Conservation (phyloP, 2,113 vertebrate genomes). For the Lethenteron camtschaticum region DNA sequence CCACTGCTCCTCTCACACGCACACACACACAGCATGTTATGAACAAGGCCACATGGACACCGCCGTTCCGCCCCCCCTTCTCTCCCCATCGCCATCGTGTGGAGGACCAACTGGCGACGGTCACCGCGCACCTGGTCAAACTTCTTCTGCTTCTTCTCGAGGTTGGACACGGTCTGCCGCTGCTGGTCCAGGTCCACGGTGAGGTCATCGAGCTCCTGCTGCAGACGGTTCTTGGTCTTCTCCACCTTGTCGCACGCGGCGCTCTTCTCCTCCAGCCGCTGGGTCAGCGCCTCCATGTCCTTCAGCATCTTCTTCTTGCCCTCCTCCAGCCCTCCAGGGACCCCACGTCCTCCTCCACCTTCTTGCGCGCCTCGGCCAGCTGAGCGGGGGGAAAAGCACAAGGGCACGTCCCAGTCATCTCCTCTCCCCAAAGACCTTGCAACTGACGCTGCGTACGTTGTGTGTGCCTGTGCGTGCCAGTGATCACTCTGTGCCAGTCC, state of each 20-base stretch:
- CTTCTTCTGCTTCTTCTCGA: slow-evolving; percentile 98
- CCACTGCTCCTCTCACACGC: too few species aligned
- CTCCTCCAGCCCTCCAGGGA: slow-evolving; percentile 73
- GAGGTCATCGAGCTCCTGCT: slow-evolving; percentile 88
- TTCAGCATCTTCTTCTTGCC: slow-evolving; percentile 64
- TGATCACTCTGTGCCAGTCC: too few species aligned
- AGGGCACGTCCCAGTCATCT: too few species aligned
- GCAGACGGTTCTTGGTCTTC: slow-evolving; percentile 81
- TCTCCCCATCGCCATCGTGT: too few species aligned
- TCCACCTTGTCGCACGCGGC: slow-evolving; percentile 79
- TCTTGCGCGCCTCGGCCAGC: slow-evolving; percentile 72
- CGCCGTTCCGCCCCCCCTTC: too few species aligned
- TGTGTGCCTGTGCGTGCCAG: too few species aligned
- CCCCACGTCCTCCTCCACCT: slow-evolving; percentile 68
- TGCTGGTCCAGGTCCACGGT: slow-evolving; percentile 83
- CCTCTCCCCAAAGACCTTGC: too few species aligned
- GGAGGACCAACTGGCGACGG: background rate
- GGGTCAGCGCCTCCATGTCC: slow-evolving; percentile 52
- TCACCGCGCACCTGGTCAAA: slow-evolving; percentile 56
- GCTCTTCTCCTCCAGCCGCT: slow-evolving; percentile 71
- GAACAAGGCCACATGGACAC: too few species aligned
- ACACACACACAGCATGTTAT: too few species aligned
- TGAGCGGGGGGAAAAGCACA: slow-evolving; percentile 13
- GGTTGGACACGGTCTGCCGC: slow-evolving; percentile 72
- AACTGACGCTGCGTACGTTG: too few species aligned